phyloP scores from a whole-genome alignment of 2,888 invertebrate species.

The Patella pellucida region DNA sequence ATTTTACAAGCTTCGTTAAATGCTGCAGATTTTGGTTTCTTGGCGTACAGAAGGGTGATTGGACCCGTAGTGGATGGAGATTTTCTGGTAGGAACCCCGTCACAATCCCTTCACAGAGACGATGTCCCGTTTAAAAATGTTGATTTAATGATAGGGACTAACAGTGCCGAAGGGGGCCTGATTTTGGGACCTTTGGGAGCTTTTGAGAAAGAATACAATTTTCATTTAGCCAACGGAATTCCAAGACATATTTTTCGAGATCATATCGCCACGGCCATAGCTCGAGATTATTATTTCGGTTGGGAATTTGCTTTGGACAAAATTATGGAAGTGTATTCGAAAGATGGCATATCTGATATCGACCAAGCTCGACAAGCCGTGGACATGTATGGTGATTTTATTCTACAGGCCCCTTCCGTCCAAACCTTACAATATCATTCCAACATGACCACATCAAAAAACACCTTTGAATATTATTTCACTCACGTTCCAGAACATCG shows the following conservation, averaged over 20 bases:
- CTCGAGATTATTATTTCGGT: slow-evolving; percentile 27
- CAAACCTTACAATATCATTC: slow-evolving; percentile 18
- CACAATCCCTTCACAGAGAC: slow-evolving; percentile 18
- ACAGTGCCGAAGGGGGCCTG: slow-evolving; percentile 30
- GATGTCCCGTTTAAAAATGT: slow-evolving; percentile 25
- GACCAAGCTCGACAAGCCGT: slow-evolving; percentile 27
- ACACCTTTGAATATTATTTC: slow-evolving; percentile 28
- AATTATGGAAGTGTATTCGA: neutral
- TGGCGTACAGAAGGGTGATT: slow-evolving; percentile 21
- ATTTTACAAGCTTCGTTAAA: slow-evolving; percentile 21
- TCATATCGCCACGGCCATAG: slow-evolving; percentile 23
- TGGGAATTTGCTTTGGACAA: neutral
- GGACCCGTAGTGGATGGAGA: slow-evolving; percentile 30
- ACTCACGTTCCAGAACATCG: slow-evolving; percentile 13
- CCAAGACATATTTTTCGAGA: slow-evolving; percentile 23
- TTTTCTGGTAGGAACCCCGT: slow-evolving; percentile 16
- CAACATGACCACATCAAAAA: neutral
- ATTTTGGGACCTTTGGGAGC: slow-evolving; percentile 17
- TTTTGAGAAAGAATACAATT: slow-evolving; percentile 22
- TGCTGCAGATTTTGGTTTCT: neutral
- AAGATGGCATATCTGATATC: neutral
- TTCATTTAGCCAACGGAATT: slow-evolving; percentile 21
- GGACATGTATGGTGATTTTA: slow-evolving; percentile 33
- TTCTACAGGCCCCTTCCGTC: slow-evolving; percentile 27
- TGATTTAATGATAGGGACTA: slow-evolving; percentile 29